phyloP scores from a whole-genome alignment of 2,797 vertebrate genomes.

The Holocentrus rufus region DNA sequence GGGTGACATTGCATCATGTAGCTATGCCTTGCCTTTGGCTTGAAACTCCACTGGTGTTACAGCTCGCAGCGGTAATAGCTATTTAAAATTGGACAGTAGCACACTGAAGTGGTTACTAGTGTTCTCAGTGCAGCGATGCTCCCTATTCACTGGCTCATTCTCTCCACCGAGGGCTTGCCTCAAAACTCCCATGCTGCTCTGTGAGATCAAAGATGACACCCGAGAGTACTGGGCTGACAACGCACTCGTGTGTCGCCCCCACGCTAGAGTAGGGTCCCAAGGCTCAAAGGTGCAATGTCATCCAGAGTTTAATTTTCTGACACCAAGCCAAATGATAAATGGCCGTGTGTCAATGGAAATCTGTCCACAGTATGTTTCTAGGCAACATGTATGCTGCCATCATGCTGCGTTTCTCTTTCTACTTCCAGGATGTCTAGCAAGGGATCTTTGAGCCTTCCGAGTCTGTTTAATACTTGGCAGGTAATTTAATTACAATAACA shows the following conservation, averaged over 20 bases:
- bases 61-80: background rate
- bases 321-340: no score
- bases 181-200: background rate
- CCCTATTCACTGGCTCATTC: background rate
- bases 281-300: no score
- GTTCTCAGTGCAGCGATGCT: background rate
- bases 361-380: no score
- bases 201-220: background rate
- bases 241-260: background rate
- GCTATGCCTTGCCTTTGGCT: background rate
- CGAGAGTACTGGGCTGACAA: background rate
- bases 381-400: no score
- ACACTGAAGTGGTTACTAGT: background rate
- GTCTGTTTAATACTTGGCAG: no score
- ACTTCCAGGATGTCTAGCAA: no score
- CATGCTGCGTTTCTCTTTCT: no score
- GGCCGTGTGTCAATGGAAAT: background rate
- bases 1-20: conserved; percentile 7
- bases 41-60: background rate
- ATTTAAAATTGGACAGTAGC: background rate
- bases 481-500: no score
- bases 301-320: no score
- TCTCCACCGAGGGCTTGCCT: background rate
- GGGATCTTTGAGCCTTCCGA: no score
- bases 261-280: no score